Percentiles rank a stretch among this genome's conserved stretches.
Conservation (phyloP, 1,140 invertebrate genomes). For the Drosophila arawakana region DNA sequence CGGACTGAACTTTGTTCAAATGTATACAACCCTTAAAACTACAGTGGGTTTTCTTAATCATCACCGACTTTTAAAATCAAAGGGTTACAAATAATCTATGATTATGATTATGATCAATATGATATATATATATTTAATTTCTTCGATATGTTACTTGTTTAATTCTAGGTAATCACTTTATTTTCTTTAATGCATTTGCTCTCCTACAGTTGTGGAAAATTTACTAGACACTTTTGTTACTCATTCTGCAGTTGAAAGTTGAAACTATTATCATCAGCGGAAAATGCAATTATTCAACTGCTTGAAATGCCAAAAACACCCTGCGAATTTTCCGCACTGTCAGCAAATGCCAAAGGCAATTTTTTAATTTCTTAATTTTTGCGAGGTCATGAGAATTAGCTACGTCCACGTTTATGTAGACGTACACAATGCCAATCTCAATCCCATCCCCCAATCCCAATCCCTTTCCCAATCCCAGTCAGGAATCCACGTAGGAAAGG, state of each 20-base stretch:
- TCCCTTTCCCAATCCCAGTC: conserved; percentile 9
- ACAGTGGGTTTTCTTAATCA: neutral
- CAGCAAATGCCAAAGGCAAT: conserved; percentile 73
- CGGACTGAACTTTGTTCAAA: no score
- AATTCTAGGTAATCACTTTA: neutral
- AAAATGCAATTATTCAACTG: conserved; percentile 77
- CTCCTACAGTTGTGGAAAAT: neutral
- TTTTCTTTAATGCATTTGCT: neutral
- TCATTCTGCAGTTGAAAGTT: conserved; percentile 1
- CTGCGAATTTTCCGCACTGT: conserved; percentile 71
- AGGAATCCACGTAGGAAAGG: conserved; percentile 53
- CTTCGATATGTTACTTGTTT: no score
- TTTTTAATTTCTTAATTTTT: conserved; percentile 84
- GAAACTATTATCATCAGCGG: conserved; percentile 5
- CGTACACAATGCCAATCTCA: neutral
- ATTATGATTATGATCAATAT: no score
- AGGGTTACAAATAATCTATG: neutral
- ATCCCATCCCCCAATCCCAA: no score
- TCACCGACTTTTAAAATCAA: no score
- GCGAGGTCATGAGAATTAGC: conserved; percentile 80
- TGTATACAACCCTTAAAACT: conserved; percentile 10
- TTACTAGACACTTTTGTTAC: neutral
- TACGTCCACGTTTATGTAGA: conserved; percentile 29
- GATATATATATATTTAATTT: no score
- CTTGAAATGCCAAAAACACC: conserved; percentile 74